These are phyloP conservation scores for Crossoptilon crossoptilon DNA, from an alignment of 2,797 vertebrate genomes.

Conservation along the genomic window DNA sequence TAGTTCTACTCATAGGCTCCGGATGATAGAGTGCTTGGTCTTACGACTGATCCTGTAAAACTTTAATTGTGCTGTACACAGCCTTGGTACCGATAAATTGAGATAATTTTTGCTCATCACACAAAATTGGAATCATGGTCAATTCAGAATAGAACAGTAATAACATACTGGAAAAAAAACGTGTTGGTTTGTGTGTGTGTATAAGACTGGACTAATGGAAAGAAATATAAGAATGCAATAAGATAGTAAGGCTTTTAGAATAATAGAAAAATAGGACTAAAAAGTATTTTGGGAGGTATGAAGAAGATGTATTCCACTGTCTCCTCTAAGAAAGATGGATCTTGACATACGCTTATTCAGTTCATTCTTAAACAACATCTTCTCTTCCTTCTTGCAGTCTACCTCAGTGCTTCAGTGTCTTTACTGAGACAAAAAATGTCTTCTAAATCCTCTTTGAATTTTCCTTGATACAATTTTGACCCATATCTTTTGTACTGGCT, in stretches of 20 bases:
- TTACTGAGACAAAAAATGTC: not conserved
- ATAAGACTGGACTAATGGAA: not conserved
- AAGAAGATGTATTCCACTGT: not conserved
- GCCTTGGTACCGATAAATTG: not conserved
- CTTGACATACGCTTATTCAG: not conserved
- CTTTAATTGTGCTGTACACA: not conserved
- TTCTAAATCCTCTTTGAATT: not conserved
- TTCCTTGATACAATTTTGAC: not conserved
- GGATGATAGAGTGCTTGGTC: not conserved
- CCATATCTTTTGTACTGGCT: not conserved
- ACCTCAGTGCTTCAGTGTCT: not conserved
- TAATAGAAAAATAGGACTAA: not conserved
- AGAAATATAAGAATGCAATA: not conserved
- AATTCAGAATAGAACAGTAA: not conserved
- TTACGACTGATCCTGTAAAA: not conserved
- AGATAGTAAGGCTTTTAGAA: not conserved
- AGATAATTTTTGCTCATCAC: not conserved
- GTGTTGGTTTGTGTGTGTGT: not conserved
- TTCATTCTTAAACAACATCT: not conserved
- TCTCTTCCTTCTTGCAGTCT: not conserved
- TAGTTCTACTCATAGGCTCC: not conserved
- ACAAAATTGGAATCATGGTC: not conserved
- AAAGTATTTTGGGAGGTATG: not conserved
- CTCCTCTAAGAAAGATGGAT: not conserved
- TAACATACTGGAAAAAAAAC: not conserved